Conservation (phyloP, 2,888 invertebrate genomes). For the Drosophila infuscata region DNA sequence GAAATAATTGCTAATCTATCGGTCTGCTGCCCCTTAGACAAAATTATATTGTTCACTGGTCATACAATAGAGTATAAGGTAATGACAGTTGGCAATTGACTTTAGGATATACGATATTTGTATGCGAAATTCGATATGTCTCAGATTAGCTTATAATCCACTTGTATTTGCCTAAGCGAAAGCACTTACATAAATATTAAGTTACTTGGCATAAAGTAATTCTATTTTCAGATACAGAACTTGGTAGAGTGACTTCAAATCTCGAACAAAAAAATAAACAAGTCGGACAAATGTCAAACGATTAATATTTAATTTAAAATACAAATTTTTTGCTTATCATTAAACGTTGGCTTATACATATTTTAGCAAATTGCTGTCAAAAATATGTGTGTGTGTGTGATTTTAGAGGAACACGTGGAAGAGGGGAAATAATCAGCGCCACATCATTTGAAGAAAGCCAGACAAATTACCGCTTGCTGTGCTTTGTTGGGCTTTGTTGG, state of each 20-base stretch:
- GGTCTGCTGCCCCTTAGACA: not conserved
- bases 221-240: not conserved
- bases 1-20: not conserved
- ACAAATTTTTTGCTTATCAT: slow-evolving; percentile 1
- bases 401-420: slow-evolving; percentile 13
- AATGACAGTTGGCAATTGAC: not conserved
- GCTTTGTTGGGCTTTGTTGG: slow-evolving; percentile 2
- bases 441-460: slow-evolving; percentile 55
- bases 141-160: not conserved
- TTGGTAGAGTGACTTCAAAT: not conserved
- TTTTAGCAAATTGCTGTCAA: slow-evolving; percentile 40
- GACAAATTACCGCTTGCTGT: slow-evolving; percentile 61
- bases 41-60: not conserved
- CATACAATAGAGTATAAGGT: too few relatives aligned
- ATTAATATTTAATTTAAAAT: slow-evolving; percentile 10
- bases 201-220: not conserved
- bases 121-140: not conserved
- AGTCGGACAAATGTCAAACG: not conserved
- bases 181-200: not conserved
- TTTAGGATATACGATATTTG: not conserved
- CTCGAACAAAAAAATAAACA: not conserved
- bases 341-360: slow-evolving; percentile 9
- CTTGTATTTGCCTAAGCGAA: not conserved
- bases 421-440: slow-evolving; percentile 22
- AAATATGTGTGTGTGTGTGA: slow-evolving; percentile 18